Percentiles rank a stretch among this genome's conserved stretches.
Evolutionary conservation across 2,888 invertebrate genomes (phyloP).

Genomic region (Dolomedes plantarius): DNA sequence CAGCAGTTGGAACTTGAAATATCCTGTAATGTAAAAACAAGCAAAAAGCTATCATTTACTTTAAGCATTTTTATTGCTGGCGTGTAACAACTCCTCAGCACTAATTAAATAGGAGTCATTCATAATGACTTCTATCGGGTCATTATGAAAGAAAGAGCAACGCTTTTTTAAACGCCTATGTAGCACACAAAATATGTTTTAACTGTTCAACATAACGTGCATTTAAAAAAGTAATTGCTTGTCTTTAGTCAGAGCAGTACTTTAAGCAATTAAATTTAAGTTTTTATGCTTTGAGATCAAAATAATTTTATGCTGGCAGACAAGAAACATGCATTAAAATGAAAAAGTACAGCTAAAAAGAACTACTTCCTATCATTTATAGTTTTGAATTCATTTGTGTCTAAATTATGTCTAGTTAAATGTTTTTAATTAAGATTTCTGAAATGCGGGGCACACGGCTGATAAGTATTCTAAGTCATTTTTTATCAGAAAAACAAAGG

Average conservation of each 20-base stretch:
- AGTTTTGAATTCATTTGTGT: constrained; percentile 13
- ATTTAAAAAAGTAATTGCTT: constrained; percentile 42
- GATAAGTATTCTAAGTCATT: no score
- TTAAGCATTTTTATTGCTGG: constrained; percentile 32
- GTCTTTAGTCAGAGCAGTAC: constrained; percentile 30
- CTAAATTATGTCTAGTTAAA: constrained; percentile 25
- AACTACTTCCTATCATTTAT: constrained; percentile 31
- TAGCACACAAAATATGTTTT: constrained; percentile 34
- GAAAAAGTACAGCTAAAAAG: constrained; percentile 46
- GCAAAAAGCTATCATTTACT: constrained; percentile 41
- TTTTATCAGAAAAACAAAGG: no score
- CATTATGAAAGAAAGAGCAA: constrained; percentile 16
- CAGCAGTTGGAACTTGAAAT: no score
- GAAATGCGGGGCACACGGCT: no score
- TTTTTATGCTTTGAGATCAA: constrained; percentile 35
- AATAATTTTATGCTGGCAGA: constrained; percentile 46
- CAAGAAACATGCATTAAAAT: constrained; percentile 24
- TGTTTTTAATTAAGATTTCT: constrained; percentile 41
- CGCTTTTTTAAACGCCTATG: constrained; percentile 28
- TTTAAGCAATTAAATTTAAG: constrained; percentile 47
- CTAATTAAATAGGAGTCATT: constrained; percentile 46
- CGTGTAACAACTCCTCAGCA: not conserved
- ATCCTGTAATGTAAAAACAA: no score
- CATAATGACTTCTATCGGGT: constrained; percentile 11
- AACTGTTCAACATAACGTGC: not conserved